Percentiles rank a stretch among this genome's conserved stretches.
phyloP scores from a whole-genome alignment of 2,888 invertebrate species.

The Hypomecis punctinalis region DNA sequence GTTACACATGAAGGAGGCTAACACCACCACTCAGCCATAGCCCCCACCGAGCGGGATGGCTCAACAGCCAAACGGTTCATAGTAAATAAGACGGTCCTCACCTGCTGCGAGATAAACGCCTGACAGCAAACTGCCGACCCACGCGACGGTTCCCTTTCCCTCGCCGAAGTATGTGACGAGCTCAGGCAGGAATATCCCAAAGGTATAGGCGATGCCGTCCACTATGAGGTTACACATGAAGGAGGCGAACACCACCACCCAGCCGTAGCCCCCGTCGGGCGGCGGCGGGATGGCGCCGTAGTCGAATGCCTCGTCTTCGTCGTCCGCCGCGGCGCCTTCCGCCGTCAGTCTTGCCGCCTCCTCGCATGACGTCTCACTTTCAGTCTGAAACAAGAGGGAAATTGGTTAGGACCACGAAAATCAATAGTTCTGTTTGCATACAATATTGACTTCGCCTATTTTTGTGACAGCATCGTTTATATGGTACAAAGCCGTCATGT shows the following conservation, averaged over 20 bases:
- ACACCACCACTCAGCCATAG: no score
- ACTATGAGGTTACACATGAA: conserved; percentile 99
- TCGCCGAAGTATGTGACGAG: conserved; percentile 93
- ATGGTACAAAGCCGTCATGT: no score
- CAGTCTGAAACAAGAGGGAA: conserved; percentile 87
- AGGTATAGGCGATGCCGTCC: conserved; percentile 99
- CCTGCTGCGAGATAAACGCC: conserved; percentile 98
- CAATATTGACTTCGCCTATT: no score
- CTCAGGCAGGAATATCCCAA: conserved; percentile 95
- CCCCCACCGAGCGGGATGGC: no score
- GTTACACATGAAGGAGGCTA: no score
- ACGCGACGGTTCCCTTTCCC: conserved; percentile 94
- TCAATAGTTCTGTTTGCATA: no score
- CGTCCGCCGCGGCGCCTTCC: conserved; percentile 84
- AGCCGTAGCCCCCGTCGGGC: conserved; percentile 96
- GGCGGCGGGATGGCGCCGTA: conserved; percentile 93
- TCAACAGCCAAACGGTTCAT: not conserved
- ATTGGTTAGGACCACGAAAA: conserved; percentile 1
- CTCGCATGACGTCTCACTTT: conserved; percentile 94
- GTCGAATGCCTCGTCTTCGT: conserved; percentile 86
- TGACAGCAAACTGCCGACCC: conserved; percentile 97
- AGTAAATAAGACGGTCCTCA: conserved; percentile 63
- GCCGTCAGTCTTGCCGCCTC: conserved; percentile 92
- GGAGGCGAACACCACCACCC: conserved; percentile 97
- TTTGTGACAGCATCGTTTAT: no score